phyloP scores from a whole-genome alignment of 2,797 vertebrate species.

The Synaphobranchus kaupii region DNA sequence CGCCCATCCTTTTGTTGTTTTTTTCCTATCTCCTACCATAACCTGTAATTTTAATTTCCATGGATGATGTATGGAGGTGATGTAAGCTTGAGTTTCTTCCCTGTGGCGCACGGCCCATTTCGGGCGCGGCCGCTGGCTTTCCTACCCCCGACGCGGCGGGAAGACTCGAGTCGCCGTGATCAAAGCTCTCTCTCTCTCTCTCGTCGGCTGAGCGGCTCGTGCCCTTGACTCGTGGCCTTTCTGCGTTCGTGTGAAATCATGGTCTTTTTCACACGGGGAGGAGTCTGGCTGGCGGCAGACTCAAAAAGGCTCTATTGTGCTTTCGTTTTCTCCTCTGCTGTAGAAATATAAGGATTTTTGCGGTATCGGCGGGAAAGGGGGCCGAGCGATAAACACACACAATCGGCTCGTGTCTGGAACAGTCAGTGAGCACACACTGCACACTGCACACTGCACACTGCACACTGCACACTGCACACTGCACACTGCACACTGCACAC shows the following conservation, averaged over 20 bases:
- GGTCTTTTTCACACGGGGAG: not conserved
- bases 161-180: not conserved
- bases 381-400: not conserved
- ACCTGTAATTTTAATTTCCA: constrained; percentile 26
- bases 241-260: not conserved
- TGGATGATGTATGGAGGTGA: constrained; percentile 12
- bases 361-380: not conserved
- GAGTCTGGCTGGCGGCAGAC: not conserved
- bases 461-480: not conserved
- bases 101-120: constrained; percentile 11
- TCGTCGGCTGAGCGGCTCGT: not conserved
- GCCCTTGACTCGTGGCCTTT: constrained; percentile 13
- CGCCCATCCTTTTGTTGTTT: not conserved
- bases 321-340: not conserved
- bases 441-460: not conserved
- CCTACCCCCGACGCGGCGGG: constrained; percentile 59
- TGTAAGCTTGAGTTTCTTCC: constrained; percentile 3
- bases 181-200: not conserved
- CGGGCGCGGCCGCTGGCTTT: not conserved
- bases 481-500: not conserved
- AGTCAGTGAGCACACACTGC: not conserved
- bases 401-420: not conserved
- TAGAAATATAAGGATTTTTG: not conserved
- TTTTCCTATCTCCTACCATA: not conserved
- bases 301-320: not conserved